Base-by-base conservation (phyloP, 2,888 invertebrate genomes). In the Parnassius glacialis region DNA sequence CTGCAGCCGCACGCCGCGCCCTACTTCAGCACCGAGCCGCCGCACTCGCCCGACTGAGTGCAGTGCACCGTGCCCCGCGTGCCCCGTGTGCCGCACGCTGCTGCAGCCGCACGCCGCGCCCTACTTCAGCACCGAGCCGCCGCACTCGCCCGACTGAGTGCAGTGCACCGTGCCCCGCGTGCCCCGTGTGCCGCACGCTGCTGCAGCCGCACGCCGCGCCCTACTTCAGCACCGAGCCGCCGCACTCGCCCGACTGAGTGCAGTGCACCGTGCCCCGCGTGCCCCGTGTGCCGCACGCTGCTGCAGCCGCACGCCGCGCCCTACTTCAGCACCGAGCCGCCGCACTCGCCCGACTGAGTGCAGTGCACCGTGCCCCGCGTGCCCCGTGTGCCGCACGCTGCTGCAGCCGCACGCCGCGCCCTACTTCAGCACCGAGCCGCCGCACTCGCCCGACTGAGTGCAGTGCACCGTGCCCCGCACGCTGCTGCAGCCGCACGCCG, bases 1-100 rank as follows among this genome's bases (percentile, higher is more conserved):
- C 97, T 99, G 65, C 99, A 99, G 92, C 98, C 95, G 76, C 94
- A 97, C 87, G 95, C 96, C 69, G 96, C 97, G 74, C 98, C 97
- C 54, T 98, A 97, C 47, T 47, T 47, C 92, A 97, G 97, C 89
- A 96, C 95, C 70, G 95, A 95, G 77, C 94, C 95, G 70, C 95
- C 95, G 55, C 47, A 47, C 74, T 68, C 52, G 58, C 34, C 13
- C 52, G 11, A 12, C 11, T 48, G 47, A 47, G n/a, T n/a, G 12
- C 47, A 47, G 12, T 47, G 47, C 47, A 47, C 47, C 47, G 47
- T n/a, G 47, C 47, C 47, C 12, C 47, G 12, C 5, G 34, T 25
- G 25, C 25, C 47, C 11, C 43, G 43, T 43, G 43, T 45, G 45
- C 45, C 5, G 20, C 20, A 20, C 16, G 16, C 20, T 20, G 20